phyloP scores from a whole-genome alignment of 2,797 vertebrate genomes.

The Erpetoichthys calabaricus region DNA sequence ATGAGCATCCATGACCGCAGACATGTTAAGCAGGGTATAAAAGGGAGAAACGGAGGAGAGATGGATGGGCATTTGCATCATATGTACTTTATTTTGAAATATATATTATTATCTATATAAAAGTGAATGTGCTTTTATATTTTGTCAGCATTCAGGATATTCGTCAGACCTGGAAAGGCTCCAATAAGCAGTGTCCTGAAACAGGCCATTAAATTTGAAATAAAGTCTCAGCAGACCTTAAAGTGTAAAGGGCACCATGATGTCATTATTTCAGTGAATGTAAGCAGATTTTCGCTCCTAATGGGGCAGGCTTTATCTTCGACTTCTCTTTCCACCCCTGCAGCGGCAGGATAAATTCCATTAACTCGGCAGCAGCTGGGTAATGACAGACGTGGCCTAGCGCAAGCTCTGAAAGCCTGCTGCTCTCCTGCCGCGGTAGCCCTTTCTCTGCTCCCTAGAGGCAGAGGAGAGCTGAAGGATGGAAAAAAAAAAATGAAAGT shows the following conservation, averaged over 20 bases:
- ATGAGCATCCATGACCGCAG: no score
- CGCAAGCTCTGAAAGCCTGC: conserved; percentile 19
- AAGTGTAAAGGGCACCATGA: conserved; percentile 11
- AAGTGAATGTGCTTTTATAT: no score
- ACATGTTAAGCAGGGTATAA: no score
- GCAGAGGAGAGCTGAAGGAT: conserved; percentile 26
- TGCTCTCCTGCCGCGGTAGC: conserved; percentile 10
- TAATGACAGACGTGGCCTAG: conserved; percentile 49
- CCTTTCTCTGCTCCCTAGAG: conserved; percentile 36
- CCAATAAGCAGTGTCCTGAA: not conserved
- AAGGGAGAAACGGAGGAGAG: no score
- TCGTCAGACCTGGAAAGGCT: no score
- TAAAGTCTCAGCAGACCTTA: conserved; percentile 6
- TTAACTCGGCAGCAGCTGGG: conserved; percentile 52
- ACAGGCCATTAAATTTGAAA: conserved; percentile 9
- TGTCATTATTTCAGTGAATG: conserved; percentile 27
- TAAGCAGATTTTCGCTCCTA: conserved; percentile 29
- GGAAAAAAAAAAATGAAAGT: conserved; percentile 10
- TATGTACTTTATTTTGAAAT: no score
- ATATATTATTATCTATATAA: no score
- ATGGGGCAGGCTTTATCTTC: conserved; percentile 33
- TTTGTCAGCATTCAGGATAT: no score
- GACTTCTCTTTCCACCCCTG: conserved; percentile 14
- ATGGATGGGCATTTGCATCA: no score
- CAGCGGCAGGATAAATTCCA: conserved; percentile 37